Base-by-base conservation (phyloP, 2,888 invertebrate species). In the Chymomyza fuscimana region DNA sequence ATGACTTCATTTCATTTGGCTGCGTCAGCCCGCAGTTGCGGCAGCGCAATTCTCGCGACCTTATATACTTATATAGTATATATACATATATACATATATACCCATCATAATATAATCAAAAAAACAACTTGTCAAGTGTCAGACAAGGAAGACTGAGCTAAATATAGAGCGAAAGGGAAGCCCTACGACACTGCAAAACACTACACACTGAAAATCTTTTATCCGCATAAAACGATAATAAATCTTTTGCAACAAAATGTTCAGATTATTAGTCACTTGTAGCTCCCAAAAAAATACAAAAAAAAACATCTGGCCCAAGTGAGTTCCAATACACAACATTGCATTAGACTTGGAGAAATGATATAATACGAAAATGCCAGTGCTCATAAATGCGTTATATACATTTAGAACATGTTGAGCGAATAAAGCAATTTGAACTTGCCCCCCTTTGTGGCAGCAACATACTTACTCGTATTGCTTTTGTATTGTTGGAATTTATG, bases 221-320 rank as follows among this genome's bases (percentile, higher is more conserved):
- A 87, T 88, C 89, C 89, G 87, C 87, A 87, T 86, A 78, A 80
- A 79, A 74, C 80, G 84, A 82, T 84, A 84, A 87, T 87, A 87
- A 87, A 87, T 87, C 87, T 87, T 51, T 82, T 81, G 79, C 81
- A 82, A 79, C 81, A 82, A 81, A 87, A 79, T 76, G 87, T 77
- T 82, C 82, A 87, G 82, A 86, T 86, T 86, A 86, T 86, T 87
- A 86, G 87, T 76, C 79, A 77, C 72, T 77, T 64, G 58, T 15
- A 46, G 40, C 54, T 15, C 40, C 54, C 32, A 4, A 32, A 32
- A 32, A 32, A 32, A n/a, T n/a, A n/a, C n/a, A n/a, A 32, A 32
- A 32, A 12, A 4, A 10, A 58, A 58, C 58, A 58, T 58, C 58
- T 58, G 58, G 58, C 12, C 25, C 29, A 29, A 22, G 19, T 54